Conservation (phyloP, 2,888 invertebrate species). For the Pollenia griseotomentosa region DNA sequence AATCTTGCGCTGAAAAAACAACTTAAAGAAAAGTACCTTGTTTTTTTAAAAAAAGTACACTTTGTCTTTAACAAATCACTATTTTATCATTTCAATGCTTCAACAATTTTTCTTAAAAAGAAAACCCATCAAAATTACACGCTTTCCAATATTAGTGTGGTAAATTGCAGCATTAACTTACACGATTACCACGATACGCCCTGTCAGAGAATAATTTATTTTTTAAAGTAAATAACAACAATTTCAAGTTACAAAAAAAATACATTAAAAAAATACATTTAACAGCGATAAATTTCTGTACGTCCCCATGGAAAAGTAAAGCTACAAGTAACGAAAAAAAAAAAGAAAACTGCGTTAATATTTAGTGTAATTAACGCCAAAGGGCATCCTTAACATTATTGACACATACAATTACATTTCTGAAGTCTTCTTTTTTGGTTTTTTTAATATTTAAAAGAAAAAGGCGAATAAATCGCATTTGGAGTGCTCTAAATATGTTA, state of each 20-base stretch:
- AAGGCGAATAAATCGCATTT: slow-evolving; percentile 1
- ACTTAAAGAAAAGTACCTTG: too few relatives aligned
- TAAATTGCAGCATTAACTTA: slow-evolving; percentile 25
- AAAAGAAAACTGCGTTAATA: neutral
- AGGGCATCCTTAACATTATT: slow-evolving; percentile 81
- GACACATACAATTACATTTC: slow-evolving; percentile 47
- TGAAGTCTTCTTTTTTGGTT: slow-evolving; percentile 12
- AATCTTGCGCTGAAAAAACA: too few relatives aligned
- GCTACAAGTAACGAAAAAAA: slow-evolving; percentile 28
- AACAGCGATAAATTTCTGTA: slow-evolving; percentile 28
- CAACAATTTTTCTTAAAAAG: neutral
- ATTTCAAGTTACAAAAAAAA: neutral
- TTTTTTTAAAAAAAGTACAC: too few relatives aligned
- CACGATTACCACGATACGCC: slow-evolving; percentile 22
- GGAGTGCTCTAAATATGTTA: slow-evolving; percentile 11
- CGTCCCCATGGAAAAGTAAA: neutral
- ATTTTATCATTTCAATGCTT: too few relatives aligned
- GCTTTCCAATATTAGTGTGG: neutral
- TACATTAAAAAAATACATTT: slow-evolving; percentile 14
- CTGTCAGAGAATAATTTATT: slow-evolving; percentile 11
- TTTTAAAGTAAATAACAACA: slow-evolving; percentile 27
- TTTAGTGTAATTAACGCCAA: slow-evolving; percentile 80
- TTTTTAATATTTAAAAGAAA: neutral
- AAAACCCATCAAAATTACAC: neutral
- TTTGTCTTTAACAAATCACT: too few relatives aligned